Base-by-base conservation (phyloP, 1,140 invertebrate genomes). In the Aphidius gifuensis region DNA sequence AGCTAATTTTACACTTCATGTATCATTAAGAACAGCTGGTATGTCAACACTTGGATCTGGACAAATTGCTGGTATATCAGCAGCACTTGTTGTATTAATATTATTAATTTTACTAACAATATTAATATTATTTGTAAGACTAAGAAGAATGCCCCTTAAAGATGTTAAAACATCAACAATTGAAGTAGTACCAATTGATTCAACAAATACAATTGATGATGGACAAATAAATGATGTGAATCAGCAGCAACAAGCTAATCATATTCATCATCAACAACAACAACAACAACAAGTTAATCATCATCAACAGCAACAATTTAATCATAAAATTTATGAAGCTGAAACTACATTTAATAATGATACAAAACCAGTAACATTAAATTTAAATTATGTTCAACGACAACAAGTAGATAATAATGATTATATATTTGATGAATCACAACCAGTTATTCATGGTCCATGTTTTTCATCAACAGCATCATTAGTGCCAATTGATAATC, bases 1-100 rank as follows among this genome's bases (percentile, higher is more conserved):
- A 80, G 90, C 92, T 1, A 96, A 96, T 74, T 94, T 94, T 70
- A 95, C 93, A 6, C 81, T 96, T 9, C 88, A 92, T 71, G 90
- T 96, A 43, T 87, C 88, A 40, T 83, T 91, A 70, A 83, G 87
- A 47, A 85, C 90, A 8, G 87, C 88, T 5, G 91, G 90, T 38
- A 90, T 92, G 81, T 89, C 90, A 0, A 88, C 89, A 0, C 77
- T 95, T 11, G 91, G 90, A 7, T 90, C 89, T 58, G 89, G 91
- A 3, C 91, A 94, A 72, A 93, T 94, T 63, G 90, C 90, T 3
- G 92, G 92, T 4, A 83, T 95, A 40, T 92, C 91, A 60, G 90
- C 91, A 1, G 91, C 91, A 6, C 75, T 94, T 21, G 87, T 93
- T 32, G 85, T 91, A 4, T 80, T 94, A 23, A 89, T 94, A 55